phyloP scores from a whole-genome alignment of 2,113 vertebrate genomes.

The Gambusia affinis region DNA sequence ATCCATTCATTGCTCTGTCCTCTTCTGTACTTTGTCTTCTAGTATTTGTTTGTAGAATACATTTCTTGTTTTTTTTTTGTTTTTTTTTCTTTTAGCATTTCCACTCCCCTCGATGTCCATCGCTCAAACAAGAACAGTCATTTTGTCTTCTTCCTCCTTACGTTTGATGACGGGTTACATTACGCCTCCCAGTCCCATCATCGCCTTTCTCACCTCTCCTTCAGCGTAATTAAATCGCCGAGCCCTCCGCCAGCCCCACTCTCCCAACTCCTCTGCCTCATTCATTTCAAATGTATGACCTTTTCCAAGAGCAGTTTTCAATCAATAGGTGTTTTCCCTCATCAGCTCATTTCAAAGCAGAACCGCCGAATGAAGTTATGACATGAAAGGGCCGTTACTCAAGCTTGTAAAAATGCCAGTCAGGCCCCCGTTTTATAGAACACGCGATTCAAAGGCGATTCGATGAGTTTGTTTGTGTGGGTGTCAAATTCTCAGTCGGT shows the following conservation, averaged over 20 bases:
- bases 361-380: slow-evolving; percentile 59
- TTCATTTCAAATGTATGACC: slow-evolving; percentile 77
- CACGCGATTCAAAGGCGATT: slow-evolving; percentile 10
- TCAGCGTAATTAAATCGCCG: slow-evolving; percentile 70
- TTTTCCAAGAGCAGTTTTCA: slow-evolving; percentile 75
- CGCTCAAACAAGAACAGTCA: slow-evolving; percentile 42
- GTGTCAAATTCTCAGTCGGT: slow-evolving; percentile 6
- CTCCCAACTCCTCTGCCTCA: slow-evolving; percentile 39
- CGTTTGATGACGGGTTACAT: background rate
- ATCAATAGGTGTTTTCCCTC: slow-evolving; percentile 77
- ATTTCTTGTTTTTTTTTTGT: background rate
- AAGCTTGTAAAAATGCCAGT: slow-evolving; percentile 41
- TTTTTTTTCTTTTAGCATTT: background rate
- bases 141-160: slow-evolving; percentile 27
- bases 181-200: background rate
- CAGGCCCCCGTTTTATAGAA: slow-evolving; percentile 4
- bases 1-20: no score
- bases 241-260: slow-evolving; percentile 33
- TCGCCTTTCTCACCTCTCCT: slow-evolving; percentile 20
- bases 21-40: background rate
- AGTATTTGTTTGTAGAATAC: background rate
- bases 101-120: slow-evolving; percentile 1
- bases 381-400: slow-evolving; percentile 40
- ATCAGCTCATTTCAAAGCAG: slow-evolving; percentile 72
- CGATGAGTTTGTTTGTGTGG: slow-evolving; percentile 12